Conservation (phyloP, 1,140 invertebrate species). For the Lepidostoma basale region DNA sequence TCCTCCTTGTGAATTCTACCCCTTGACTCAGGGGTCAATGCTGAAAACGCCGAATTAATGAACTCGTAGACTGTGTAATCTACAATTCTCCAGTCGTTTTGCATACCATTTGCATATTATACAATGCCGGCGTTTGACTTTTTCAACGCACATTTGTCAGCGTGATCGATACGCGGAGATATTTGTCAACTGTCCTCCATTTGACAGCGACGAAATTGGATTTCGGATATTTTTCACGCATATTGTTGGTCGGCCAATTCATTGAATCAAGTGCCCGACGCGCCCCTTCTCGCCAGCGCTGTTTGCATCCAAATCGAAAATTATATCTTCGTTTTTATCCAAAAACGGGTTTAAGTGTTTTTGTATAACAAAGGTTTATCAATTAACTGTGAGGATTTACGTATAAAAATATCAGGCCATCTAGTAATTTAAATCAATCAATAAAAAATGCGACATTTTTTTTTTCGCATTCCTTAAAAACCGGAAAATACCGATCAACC, state of each 20-base stretch:
- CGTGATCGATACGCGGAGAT: conserved; percentile 33
- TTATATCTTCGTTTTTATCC: background rate
- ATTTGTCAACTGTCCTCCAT: conserved; percentile 9
- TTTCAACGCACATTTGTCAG: conserved; percentile 32
- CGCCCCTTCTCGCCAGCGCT: background rate
- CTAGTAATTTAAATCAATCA: too few relatives aligned
- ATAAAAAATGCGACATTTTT: too few relatives aligned
- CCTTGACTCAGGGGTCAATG: conserved; percentile 36
- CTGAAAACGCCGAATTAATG: conserved; percentile 45
- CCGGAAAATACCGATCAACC: too few relatives aligned
- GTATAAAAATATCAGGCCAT: too few relatives aligned
- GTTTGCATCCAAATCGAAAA: conserved; percentile 30
- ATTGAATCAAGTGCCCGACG: background rate
- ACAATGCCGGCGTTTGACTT: conserved; percentile 33
- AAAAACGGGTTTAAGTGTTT: too few relatives aligned
- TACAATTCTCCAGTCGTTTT: conserved; percentile 34
- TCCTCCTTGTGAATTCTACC: too few relatives aligned
- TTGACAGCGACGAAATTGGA: conserved; percentile 16
- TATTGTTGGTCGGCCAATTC: background rate
- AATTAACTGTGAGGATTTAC: too few relatives aligned
- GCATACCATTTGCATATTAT: conserved; percentile 45
- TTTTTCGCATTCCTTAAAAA: too few relatives aligned
- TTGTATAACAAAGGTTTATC: too few relatives aligned
- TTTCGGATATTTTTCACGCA: conserved; percentile 12
- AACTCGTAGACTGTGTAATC: conserved; percentile 42